phyloP scores from a whole-genome alignment of 2,797 vertebrate species.

The Melanotaenia maccullochi region DNA sequence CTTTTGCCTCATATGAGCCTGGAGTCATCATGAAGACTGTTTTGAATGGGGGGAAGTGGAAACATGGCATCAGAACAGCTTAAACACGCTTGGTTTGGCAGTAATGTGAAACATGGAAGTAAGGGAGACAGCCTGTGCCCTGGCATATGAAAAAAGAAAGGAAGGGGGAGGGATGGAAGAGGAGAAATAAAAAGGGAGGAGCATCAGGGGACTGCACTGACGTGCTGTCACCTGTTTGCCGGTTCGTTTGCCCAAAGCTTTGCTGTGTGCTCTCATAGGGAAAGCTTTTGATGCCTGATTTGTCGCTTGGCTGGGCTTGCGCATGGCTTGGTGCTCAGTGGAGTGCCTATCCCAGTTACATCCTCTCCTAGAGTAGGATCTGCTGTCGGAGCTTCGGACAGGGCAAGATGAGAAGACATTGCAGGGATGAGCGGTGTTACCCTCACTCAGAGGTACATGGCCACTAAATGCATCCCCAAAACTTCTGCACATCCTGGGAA shows the following conservation, averaged over 20 bases:
- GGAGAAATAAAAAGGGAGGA: constrained; percentile 39
- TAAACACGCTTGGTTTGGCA: constrained; percentile 63
- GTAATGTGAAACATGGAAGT: constrained; percentile 57
- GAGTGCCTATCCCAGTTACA: constrained; percentile 71
- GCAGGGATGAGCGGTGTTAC: constrained; percentile 71
- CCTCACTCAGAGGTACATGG: constrained; percentile 72
- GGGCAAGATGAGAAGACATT: constrained; percentile 78
- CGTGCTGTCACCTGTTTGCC: constrained; percentile 76
- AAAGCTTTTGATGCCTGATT: constrained; percentile 81
- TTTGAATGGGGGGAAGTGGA: constrained; percentile 20
- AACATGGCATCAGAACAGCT: constrained; percentile 52
- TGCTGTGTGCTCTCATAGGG: constrained; percentile 63
- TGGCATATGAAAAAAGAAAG: constrained; percentile 36
- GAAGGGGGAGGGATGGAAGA: neutral
- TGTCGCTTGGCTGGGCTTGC: constrained; percentile 73
- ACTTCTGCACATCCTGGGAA: neutral
- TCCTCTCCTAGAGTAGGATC: constrained; percentile 53
- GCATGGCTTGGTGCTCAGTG: constrained; percentile 72
- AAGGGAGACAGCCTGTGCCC: constrained; percentile 57
- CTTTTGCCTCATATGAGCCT: neutral
- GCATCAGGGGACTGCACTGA: constrained; percentile 51
- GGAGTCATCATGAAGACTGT: constrained; percentile 19
- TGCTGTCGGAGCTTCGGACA: constrained; percentile 44
- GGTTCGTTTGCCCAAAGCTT: constrained; percentile 69
- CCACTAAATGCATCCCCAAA: neutral